These are phyloP conservation scores for Manacus vitellinus DNA, from an alignment of 2,113 vertebrate genomes.

Conservation along the genomic window DNA sequence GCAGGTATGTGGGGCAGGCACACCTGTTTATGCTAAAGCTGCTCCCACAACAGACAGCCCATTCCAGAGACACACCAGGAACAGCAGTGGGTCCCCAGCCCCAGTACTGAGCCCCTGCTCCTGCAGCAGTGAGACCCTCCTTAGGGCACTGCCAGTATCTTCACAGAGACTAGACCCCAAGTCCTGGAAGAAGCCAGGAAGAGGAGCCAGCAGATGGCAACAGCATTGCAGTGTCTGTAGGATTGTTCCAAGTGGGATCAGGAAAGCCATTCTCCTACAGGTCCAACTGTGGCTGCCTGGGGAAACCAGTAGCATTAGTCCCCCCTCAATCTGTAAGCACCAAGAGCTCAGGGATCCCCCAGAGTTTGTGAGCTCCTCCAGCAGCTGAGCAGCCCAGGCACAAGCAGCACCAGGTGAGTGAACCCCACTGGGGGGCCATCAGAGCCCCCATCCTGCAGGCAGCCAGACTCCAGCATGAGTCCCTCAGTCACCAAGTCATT, in stretches of 20 bases:
- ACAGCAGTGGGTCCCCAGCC: background rate
- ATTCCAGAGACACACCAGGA: background rate
- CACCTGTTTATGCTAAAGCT: background rate
- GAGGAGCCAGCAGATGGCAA: constrained; percentile 53
- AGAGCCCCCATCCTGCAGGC: background rate
- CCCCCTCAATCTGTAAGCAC: background rate
- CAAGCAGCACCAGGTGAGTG: background rate
- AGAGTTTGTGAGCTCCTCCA: background rate
- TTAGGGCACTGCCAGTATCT: accelerated
- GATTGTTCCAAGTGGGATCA: accelerated
- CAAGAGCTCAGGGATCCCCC: background rate
- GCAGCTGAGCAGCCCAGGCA: background rate
- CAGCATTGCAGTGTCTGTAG: background rate
- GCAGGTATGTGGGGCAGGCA: background rate
- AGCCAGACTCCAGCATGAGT: accelerated
- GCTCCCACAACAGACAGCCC: background rate
- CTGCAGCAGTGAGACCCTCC: background rate
- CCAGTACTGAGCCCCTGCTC: accelerated
- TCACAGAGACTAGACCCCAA: background rate
- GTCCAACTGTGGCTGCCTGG: background rate
- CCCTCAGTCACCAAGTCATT: accelerated
- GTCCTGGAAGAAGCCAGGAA: background rate
- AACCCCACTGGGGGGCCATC: background rate
- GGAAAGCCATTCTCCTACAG: background rate
- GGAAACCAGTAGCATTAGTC: background rate